Base-by-base conservation (phyloP, 2,888 invertebrate genomes). In the Anoplius nigerrimus region DNA sequence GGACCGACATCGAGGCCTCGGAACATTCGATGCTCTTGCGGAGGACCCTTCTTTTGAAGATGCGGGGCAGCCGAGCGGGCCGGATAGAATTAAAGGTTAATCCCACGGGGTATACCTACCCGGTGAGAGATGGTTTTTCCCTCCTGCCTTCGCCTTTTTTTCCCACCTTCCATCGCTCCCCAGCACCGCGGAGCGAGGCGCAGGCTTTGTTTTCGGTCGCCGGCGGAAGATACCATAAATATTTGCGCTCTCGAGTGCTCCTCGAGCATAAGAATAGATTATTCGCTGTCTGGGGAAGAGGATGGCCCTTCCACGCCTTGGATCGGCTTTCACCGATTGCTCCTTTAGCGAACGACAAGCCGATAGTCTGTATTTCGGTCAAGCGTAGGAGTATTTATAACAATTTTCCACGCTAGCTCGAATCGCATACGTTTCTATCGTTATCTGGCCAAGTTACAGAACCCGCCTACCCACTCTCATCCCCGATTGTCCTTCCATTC, bases 11-110 rank as follows among this genome's bases (percentile, higher is more conserved):
- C 59, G 71, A 72, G 67, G 69, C 74, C 76, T 60, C 69, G 73
- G 78, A 71, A 73, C 72, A 74, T 77, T 80, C 71, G 75, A 76
- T 72, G 78, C 71, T 69, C 72, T 66, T 69, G 60, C n/a, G 45
- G 65, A 69, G 73, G 76, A 74, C 72, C 68, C 77, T 74, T 80
- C 73, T 68, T 75, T 76, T 78, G 73, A 80, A 78, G 77, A 79
- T 78, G 75, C 69, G 75, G 74, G 74, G 80, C 80, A 78, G 72
- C 75, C 80, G 79, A 82, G 80, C 80, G 82, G 82, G 74, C 82
- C 68, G 84, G 84, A 87, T 87, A 85, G 85, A 88, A 88, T 88
- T 88, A 87, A 88, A 88, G 88, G 85, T 88, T 88, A 87, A 87
- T 88, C 87, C 87, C 82, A 78, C 74, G 81, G 84, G 85, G 82